Evolutionary conservation across 2,113 vertebrate genomes (phyloP).

Genomic region (Nerophis lumbriciformis): DNA sequence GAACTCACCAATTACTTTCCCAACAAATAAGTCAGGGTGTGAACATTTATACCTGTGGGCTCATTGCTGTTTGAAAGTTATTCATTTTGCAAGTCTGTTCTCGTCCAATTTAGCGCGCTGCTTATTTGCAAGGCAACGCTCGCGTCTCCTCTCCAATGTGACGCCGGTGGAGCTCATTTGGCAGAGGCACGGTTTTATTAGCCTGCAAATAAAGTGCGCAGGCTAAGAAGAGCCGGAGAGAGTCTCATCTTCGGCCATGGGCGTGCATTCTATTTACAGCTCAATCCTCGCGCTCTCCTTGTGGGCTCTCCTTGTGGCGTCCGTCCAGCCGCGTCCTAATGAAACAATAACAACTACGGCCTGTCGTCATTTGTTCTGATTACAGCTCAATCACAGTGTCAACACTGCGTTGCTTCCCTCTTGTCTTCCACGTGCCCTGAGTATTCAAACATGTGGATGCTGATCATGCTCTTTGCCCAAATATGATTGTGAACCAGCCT

Average conservation of each 20-base stretch:
- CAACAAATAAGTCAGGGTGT: not conserved
- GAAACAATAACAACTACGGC: slow-evolving; percentile 60
- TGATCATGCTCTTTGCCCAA: slow-evolving; percentile 13
- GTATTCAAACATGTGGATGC: slow-evolving; percentile 5
- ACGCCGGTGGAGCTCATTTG: slow-evolving; percentile 55
- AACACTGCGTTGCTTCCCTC: not conserved
- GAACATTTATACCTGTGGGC: not conserved
- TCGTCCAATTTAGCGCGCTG: slow-evolving; percentile 37
- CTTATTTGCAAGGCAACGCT: slow-evolving; percentile 62
- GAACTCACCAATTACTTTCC: not conserved
- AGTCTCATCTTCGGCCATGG: slow-evolving; percentile 21
- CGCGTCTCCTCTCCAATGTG: slow-evolving; percentile 37
- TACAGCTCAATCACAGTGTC: slow-evolving; percentile 31
- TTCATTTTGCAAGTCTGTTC: slow-evolving; percentile 57
- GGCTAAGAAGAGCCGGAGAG: slow-evolving; percentile 24
- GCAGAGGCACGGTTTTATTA: slow-evolving; percentile 52
- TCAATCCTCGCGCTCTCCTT: slow-evolving; percentile 17
- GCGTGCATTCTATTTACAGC: slow-evolving; percentile 50
- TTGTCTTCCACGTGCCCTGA: slow-evolving; percentile 15
- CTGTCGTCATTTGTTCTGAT: slow-evolving; percentile 61
- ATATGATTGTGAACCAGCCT: slow-evolving; percentile 17
- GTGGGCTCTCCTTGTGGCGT: slow-evolving; percentile 24
- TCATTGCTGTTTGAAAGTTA: not conserved
- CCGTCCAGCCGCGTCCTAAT: slow-evolving; percentile 48
- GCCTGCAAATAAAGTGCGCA: slow-evolving; percentile 57